Conservation (phyloP, 2,113 vertebrate species). For the Oryzias melastigma region DNA sequence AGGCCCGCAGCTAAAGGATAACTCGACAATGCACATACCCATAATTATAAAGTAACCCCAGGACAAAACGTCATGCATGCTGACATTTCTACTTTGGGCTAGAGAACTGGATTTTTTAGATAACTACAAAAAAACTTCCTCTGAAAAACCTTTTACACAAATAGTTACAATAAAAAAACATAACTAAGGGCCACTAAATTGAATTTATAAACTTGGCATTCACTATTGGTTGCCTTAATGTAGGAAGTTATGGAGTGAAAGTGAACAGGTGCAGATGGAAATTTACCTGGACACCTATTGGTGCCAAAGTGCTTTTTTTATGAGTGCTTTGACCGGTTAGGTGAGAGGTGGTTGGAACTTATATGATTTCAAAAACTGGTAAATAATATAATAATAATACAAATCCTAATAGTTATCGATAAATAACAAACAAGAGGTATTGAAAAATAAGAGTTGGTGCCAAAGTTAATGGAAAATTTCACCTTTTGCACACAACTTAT, state of each 20-base stretch:
- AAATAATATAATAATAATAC: not conserved
- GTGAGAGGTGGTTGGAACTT: not conserved
- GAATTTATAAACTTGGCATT: not conserved
- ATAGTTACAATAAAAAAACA: not conserved
- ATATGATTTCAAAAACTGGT: not conserved
- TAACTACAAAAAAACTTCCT: not conserved
- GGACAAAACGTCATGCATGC: conserved; percentile 47
- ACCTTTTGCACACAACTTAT: not conserved
- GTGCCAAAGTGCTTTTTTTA: not conserved
- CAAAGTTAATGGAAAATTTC: not conserved
- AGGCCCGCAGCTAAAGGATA: conserved; percentile 16
- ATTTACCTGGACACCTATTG: not conserved
- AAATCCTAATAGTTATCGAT: not conserved
- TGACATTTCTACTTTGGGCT: conserved; percentile 44
- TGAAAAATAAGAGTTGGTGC: conserved; percentile 16
- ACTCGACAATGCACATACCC: no score
- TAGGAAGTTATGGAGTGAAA: not conserved
- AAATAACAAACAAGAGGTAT: not conserved
- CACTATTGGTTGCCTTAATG: not conserved
- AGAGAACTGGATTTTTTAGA: conserved; percentile 25
- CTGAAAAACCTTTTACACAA: no score
- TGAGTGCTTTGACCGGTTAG: not conserved
- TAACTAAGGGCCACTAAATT: no score
- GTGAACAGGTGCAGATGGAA: conserved; percentile 46
- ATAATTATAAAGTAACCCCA: conserved; percentile 33